Conservation (phyloP, 2,113 vertebrate genomes). For the Miniopterus natalensis region DNA sequence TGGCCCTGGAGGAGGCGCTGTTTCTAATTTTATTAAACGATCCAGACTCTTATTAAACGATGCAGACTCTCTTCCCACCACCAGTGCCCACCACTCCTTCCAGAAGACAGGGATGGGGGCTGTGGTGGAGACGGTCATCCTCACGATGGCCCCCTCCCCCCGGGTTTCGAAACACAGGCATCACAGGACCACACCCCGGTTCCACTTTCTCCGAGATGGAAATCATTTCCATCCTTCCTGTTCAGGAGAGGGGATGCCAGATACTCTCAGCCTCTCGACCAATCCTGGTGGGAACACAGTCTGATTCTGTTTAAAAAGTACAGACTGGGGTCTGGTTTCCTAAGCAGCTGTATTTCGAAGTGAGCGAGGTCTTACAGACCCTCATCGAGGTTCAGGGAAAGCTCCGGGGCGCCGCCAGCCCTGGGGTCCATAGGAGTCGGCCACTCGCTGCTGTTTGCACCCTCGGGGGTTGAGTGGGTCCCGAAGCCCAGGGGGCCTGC, state of each 20-base stretch:
- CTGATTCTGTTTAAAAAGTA: not conserved
- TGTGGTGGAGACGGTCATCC: not conserved
- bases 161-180: too few species aligned
- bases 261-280: not conserved
- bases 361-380: not conserved
- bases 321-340: not conserved
- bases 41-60: not conserved
- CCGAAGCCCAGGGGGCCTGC: not conserved
- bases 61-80: not conserved
- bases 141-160: not conserved
- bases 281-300: not conserved
- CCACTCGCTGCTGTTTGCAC: not conserved
- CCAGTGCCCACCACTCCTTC: too few species aligned
- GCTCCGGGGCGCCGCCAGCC: rapidly evolving
- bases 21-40: not conserved
- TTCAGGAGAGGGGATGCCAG: not conserved
- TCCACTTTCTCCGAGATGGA: not conserved
- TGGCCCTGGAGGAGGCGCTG: not conserved
- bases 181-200: rapidly evolving
- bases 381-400: not conserved
- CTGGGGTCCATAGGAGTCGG: rapidly evolving
- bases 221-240: not conserved
- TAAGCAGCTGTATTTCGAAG: not conserved
- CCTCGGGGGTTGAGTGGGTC: rapidly evolving
- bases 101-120: not conserved